A percentile compares a stretch with the other conserved stretches of the same genome.
Evolutionary conservation across 2,797 vertebrate species (phyloP).

Genomic region (Falco cherrug): DNA sequence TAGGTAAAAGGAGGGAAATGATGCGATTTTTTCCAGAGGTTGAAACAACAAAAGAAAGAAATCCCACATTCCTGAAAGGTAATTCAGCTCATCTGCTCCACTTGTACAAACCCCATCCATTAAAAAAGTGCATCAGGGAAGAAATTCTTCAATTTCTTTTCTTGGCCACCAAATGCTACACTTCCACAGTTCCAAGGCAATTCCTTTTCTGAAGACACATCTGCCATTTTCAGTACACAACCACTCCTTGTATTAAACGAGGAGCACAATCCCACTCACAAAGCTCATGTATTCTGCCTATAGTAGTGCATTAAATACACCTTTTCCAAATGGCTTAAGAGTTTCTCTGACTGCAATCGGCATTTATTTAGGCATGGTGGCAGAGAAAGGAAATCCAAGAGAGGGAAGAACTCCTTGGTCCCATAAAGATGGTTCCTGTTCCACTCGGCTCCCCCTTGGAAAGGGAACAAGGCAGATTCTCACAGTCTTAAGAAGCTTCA

Average conservation of each 20-base stretch:
- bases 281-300: not conserved
- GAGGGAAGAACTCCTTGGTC: not conserved
- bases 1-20: not conserved
- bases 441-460: not conserved
- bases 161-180: not conserved
- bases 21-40: not conserved
- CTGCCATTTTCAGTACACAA: rapidly evolving
- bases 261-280: not conserved
- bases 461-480: not conserved
- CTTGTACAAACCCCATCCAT: conserved; percentile 11
- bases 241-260: not conserved
- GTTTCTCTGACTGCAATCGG: not conserved
- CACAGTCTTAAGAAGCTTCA: not conserved
- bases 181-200: not conserved
- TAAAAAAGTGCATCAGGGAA: conserved; percentile 58
- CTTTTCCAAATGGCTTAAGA: rapidly evolving
- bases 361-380: not conserved
- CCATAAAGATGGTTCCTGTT: not conserved
- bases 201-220: not conserved
- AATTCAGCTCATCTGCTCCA: conserved; percentile 19
- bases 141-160: not conserved
- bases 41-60: conserved; percentile 12
- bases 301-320: rapidly evolving
- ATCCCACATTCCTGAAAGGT: not conserved
- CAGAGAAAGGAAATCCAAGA: not conserved